Base-by-base conservation (phyloP, 2,888 invertebrate species). In the Encarsia formosa region DNA sequence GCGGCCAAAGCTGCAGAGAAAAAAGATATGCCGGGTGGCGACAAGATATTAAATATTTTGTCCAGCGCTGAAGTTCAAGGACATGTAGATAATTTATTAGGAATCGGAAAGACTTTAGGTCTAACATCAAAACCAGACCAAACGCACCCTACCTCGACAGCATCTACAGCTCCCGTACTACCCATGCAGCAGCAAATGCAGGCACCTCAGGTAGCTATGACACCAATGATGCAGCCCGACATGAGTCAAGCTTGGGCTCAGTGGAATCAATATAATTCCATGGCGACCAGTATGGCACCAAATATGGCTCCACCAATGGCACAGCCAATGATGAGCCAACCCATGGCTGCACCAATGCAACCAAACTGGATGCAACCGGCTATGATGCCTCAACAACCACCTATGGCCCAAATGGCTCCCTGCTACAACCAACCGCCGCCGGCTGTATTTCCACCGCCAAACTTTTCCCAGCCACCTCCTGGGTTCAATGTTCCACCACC, bases 1-100 rank as follows among this genome's bases (percentile, higher is more conserved):
- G 60, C 65, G 3, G 58, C 63, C 0, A 69, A 69, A 55, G 57
- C 59, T 2, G 57, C 65, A 4, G 69, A 70, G 54, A 70, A 60
- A n/a, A 73, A 72, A 43, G 61, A 63, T 37, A 39, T 70, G 39
- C 64, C 70, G 13, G 72, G 71, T 5, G 72, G 71, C 6, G 71
- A 71, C 24, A 72, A 71, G 40, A 73, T 74, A 60, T 49, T 71
- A 29, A 73, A 74, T 41, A 66, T 70, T 31, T 53, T 73, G 18
- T 70, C 73, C 3, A 71, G 64, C 44, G 70, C 71, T 4, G 73
- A 74, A 49, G 70, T 73, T 59, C 73, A 73, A 54, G 71, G 71
- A 47, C 61, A 71, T 40, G 68, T 72, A n/a, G 70, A 73, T 50
- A 73, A 74, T 58, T 55, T 71, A 5, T 58, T 73, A 37, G 73